A percentile compares a stretch with the other conserved stretches of the same genome.
Conservation (phyloP, 2,888 invertebrate species). For the Eudasyphora cyanicolor region DNA sequence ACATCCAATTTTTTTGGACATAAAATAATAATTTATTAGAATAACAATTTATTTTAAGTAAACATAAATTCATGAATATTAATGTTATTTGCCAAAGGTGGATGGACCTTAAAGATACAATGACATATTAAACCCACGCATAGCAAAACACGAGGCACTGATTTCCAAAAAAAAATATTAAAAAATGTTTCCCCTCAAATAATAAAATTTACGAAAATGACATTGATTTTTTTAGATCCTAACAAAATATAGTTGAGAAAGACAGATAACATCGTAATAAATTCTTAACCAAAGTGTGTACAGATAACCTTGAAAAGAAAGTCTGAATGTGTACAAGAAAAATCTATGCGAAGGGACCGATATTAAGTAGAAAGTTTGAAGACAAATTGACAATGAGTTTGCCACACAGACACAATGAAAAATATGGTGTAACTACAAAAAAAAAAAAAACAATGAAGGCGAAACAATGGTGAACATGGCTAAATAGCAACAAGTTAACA, state of each 20-base stretch:
- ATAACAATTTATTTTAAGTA: too few relatives aligned
- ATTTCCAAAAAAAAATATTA: too few relatives aligned
- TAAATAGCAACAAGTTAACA: constrained; percentile 17
- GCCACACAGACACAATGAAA: not conserved
- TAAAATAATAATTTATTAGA: too few relatives aligned
- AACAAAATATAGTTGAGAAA: not conserved
- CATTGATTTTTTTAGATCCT: not conserved
- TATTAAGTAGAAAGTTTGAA: constrained; percentile 3
- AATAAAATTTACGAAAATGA: too few relatives aligned
- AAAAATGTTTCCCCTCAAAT: too few relatives aligned
- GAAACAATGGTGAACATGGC: not conserved
- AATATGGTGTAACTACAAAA: too few relatives aligned
- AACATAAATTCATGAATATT: too few relatives aligned
- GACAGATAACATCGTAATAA: not conserved
- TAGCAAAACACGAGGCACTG: too few relatives aligned
- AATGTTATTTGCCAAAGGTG: too few relatives aligned
- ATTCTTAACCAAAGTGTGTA: not conserved
- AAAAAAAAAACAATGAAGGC: not conserved
- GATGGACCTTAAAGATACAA: too few relatives aligned
- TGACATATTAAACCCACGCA: too few relatives aligned
- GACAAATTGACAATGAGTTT: constrained; percentile 27
- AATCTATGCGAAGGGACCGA: not conserved
- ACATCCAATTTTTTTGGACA: too few relatives aligned
- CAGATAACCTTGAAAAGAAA: not conserved
- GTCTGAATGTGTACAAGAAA: not conserved